These are phyloP conservation scores for Eriocheir sinensis DNA, from an alignment of 1,140 invertebrate genomes.

Conservation along the genomic window DNA sequence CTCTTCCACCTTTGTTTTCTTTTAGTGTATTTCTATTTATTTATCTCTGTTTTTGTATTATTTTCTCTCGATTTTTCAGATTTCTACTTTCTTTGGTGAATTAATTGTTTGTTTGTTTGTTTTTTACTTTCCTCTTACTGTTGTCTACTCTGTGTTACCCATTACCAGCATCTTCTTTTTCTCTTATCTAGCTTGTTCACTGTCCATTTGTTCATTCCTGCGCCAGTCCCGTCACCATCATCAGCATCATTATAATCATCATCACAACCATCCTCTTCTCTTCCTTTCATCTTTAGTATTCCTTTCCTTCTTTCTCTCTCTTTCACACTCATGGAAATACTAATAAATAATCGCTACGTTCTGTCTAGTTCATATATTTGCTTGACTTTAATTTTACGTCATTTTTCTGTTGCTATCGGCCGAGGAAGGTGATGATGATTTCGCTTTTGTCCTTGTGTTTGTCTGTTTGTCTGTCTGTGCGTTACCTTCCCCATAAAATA, in stretches of 20 bases:
- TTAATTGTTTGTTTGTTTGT: background rate
- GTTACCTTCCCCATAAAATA: no score
- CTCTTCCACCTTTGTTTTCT: background rate
- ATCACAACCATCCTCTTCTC: conserved; percentile 37
- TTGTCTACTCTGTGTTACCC: background rate
- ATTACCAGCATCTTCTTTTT: background rate
- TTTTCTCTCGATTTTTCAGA: background rate
- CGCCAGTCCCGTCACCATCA: conserved; percentile 84
- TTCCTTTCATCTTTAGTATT: background rate
- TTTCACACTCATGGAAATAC: no score
- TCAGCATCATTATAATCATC: conserved; percentile 53
- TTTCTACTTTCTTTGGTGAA: no score
- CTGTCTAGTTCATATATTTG: no score
- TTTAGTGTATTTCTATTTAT: no score
- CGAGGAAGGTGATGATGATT: no score
- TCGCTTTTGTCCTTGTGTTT: no score
- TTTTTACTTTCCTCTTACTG: background rate
- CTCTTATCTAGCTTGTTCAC: background rate
- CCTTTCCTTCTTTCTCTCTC: background rate
- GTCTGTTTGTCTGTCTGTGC: no score
- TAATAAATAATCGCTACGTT: no score
- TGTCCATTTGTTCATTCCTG: conserved; percentile 82
- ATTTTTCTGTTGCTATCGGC: no score
- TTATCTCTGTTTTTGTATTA: no score
- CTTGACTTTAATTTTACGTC: no score